Evolutionary conservation across 2,113 vertebrate genomes (phyloP), one percentile per base, ranked within the genome.

Genomic region (Percina caprodes): DNA sequence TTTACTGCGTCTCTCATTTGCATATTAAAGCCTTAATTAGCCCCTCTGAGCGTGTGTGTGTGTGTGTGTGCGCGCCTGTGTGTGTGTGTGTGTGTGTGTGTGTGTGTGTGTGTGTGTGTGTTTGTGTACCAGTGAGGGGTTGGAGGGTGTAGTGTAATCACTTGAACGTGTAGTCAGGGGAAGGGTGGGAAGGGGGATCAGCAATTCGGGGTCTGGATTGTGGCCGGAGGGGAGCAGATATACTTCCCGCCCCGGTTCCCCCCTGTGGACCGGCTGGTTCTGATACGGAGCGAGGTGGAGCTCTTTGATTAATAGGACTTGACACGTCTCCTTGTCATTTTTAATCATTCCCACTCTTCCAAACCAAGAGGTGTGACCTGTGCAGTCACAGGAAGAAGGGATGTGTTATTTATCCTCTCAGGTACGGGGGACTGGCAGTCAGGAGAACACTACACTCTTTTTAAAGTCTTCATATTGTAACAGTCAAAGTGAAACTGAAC

Each of bases 11-110:
- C 94, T 95, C 96, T 97, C 95, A 98, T 99, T 99, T 99, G 95
- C 98, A 99, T 99, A 98, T 97, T 98, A 97, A 98, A 98, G 97
- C 96, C 96, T 97, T 99, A 99, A 99, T 99, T 98, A 99, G 97
- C 96, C 97, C 97, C 97, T 98, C 96, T 92, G 97, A 97, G 98
- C 95, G 95, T 93, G 95, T 92, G 94, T 95, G 96, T 94, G 73
- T 58, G 67, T 33, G 15, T 24, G 63, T 69, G 94, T 94, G 94
- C 90, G 91, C 95, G 96, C 94, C 59, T 80, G 63, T 79, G 69
- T 54, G 63, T 48, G 77, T 42, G 55, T 74, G 54, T 69, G 71
- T n/a, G 60, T 19, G 33, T 39, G 77, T 24, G 52, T 30, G 65
- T 54, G 21, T 23, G 52, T 23, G 21, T 23, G 52, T n/a, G 21